Conservation (phyloP, 2,888 invertebrate genomes). For the Malacosoma neustria region DNA sequence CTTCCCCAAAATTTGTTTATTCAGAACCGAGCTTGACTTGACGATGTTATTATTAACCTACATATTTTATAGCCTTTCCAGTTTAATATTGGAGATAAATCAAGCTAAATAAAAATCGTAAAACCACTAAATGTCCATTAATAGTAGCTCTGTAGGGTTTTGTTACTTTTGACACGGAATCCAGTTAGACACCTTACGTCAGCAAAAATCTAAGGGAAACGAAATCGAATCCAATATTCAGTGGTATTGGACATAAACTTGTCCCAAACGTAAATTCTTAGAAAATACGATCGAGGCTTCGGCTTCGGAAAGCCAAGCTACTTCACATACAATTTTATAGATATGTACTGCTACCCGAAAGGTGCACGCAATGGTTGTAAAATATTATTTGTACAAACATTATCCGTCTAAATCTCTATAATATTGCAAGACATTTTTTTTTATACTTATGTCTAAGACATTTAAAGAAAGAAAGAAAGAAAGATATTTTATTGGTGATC, state of each 20-base stretch:
- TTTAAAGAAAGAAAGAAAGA: too few species aligned
- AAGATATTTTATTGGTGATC: too few species aligned
- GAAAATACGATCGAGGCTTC: conserved; percentile 17
- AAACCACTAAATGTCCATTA: background rate
- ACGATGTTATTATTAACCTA: background rate
- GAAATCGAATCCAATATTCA: conserved; percentile 26
- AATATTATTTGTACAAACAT: conserved; percentile 19
- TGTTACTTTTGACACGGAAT: background rate
- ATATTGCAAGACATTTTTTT: too few species aligned
- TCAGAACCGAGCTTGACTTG: background rate
- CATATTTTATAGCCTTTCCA: background rate
- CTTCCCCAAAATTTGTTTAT: background rate
- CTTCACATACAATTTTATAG: conserved; percentile 5
- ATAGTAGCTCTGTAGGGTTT: background rate
- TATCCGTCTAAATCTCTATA: conserved; percentile 27
- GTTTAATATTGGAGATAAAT: background rate
- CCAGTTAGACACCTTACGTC: background rate
- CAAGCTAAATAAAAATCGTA: background rate
- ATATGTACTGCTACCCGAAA: background rate
- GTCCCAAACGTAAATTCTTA: conserved; percentile 22
- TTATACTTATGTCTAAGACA: too few species aligned
- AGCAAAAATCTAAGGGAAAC: background rate
- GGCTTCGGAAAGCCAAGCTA: conserved; percentile 14
- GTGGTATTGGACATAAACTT: conserved; percentile 18
- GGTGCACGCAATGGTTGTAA: conserved; percentile 26